Evolutionary conservation across 2,888 invertebrate species (phyloP), one percentile per base, ranked within the genome.

Genomic region (Antheraea assamensis): DNA sequence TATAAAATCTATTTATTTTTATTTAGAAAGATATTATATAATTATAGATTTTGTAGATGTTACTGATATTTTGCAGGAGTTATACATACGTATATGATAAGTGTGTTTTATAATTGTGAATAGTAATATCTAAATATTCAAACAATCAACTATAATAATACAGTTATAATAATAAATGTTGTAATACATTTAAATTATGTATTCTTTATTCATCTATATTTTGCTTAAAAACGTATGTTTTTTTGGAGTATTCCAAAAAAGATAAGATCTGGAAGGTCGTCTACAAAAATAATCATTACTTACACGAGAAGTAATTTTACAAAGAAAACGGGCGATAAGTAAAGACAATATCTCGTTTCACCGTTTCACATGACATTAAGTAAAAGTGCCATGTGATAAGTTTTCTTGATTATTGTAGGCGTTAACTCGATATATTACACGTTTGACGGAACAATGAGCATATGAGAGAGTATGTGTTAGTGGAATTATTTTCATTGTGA

Each of bases 351-450:
- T 83, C 78, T 78, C 76, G 77, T 81, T 77, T 78, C 76, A 76
- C 24, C 77, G 79, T 80, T 83, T 85, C 84, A 79, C 81, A 82
- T 80, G 82, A 82, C 82, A 82, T 83, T 78, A 80, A 86, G 84
- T 82, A 86, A 84, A 73, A 73, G 73, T 73, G 73, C 42, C 58
- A 71, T 30, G 58, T 35, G 82, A 83, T 86, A 82, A 84, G 82
- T 87, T 85, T 82, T 81, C 84, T 81, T 76, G 74, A 79, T 80
- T 74, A 70, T 72, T 76, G 74, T 68, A 76, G 75, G 76, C 78
- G 84, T 85, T 85, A 85, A 87, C 83, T 84, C 82, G 88, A 83
- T 88, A 89, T 84, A 82, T 84, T 81, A 87, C 74, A 80, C 83
- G 78, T 70, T 75, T 35, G 31, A 68, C 35, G 3, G 21, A 68